Conservation (phyloP, 2,113 vertebrate species). For the Actenoides hombroni region DNA sequence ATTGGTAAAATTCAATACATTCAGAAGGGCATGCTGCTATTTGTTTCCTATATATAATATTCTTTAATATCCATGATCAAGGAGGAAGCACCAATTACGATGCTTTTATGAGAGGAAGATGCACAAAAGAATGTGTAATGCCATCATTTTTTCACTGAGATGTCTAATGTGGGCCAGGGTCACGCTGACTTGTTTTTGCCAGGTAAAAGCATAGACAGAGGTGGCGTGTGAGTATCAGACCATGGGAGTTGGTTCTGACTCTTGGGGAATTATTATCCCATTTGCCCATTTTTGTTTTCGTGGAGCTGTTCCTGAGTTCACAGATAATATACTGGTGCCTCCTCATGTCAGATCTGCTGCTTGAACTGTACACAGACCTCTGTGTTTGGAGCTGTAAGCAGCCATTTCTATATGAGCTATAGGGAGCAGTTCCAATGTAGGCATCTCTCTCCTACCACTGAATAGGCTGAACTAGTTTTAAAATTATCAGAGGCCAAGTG, state of each 20-base stretch:
- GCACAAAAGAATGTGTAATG: neutral
- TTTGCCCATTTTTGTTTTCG: neutral
- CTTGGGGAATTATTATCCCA: neutral
- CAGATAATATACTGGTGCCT: neutral
- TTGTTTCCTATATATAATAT: neutral
- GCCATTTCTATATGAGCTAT: neutral
- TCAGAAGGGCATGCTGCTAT: neutral
- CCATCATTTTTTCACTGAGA: neutral
- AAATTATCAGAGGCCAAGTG: neutral
- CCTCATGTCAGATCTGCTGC: neutral
- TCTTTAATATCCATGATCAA: neutral
- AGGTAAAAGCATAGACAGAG: neutral
- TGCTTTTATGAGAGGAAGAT: neutral
- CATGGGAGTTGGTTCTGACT: neutral
- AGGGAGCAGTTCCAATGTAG: neutral
- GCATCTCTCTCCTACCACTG: neutral
- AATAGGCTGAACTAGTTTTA: neutral
- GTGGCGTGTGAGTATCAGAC: neutral
- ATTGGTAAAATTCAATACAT: neutral
- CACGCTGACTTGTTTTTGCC: neutral
- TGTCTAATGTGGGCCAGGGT: neutral
- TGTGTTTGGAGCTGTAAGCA: neutral
- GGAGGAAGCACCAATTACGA: neutral
- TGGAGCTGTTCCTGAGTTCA: neutral
- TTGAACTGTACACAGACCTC: neutral